Percentiles rank a stretch among this genome's conserved stretches.
These are phyloP conservation scores for Scaptomyza montana DNA, from an alignment of 1,140 invertebrate genomes.

Conservation along the genomic window DNA sequence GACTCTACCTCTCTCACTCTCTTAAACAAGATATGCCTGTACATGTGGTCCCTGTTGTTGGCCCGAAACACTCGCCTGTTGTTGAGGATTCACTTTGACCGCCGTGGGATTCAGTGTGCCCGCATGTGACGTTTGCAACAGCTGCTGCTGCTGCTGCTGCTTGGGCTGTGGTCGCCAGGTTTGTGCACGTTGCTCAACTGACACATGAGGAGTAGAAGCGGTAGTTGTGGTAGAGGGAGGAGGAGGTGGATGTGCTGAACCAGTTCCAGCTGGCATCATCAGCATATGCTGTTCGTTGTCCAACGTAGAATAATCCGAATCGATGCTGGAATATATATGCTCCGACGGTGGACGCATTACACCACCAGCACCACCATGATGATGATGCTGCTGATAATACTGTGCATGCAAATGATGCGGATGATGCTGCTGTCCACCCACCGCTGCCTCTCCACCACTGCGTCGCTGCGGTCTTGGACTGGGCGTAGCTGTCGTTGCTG, in stretches of 20 bases:
- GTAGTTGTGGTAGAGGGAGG: background rate
- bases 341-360: constrained; percentile 89
- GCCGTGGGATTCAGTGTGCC: constrained; percentile 32
- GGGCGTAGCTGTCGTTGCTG: constrained; percentile 87
- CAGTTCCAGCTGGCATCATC: constrained; percentile 59
- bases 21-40: constrained; percentile 68
- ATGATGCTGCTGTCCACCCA: constrained; percentile 21
- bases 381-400: constrained; percentile 82
- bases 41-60: constrained; percentile 77
- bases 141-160: constrained; percentile 58
- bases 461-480: constrained; percentile 86
- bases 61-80: constrained; percentile 43
- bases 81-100: constrained; percentile 32
- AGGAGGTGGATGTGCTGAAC: too few species aligned
- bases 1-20: constrained; percentile 8
- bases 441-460: constrained; percentile 66
- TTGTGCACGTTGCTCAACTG: constrained; percentile 50
- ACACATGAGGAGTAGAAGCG: too few species aligned
- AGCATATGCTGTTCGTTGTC: constrained; percentile 83
- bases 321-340: constrained; percentile 93
- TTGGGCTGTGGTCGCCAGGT: constrained; percentile 73
- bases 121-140: constrained; percentile 32
- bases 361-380: constrained; percentile 50
- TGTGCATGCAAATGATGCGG: constrained; percentile 75
- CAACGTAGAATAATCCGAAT: constrained; percentile 88